Evolutionary conservation across 2,113 vertebrate genomes (phyloP).

Genomic region (Ailuropoda melanoleuca): DNA sequence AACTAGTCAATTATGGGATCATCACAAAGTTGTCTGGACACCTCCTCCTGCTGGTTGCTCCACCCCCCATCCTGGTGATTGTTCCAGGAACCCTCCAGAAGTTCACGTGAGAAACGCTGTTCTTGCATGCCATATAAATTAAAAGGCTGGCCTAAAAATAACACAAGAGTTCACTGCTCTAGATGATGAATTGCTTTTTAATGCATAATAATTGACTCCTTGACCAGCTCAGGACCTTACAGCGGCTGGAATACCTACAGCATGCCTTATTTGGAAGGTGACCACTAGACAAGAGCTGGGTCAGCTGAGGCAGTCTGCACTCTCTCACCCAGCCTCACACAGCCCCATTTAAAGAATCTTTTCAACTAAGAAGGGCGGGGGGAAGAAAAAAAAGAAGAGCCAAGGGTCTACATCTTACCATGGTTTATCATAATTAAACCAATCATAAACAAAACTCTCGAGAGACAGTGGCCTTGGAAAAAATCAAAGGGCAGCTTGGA

Average conservation of each 20-base stretch:
- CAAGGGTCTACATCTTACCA: neutral
- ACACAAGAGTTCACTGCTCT: constrained; percentile 44
- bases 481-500: neutral
- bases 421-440: constrained; percentile 27
- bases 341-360: constrained; percentile 38
- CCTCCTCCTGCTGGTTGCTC: neutral
- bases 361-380: neutral
- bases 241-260: neutral
- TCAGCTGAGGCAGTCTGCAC: neutral
- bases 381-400: neutral
- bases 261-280: constrained; percentile 75
- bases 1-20: neutral
- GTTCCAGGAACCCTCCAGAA: constrained; percentile 30
- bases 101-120: constrained; percentile 53
- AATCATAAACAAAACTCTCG: constrained; percentile 46
- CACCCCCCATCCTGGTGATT: neutral
- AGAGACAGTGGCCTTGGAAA: neutral
- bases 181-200: constrained; percentile 70
- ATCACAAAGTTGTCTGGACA: neutral
- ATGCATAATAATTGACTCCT: constrained; percentile 62
- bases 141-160: constrained; percentile 72
- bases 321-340: neutral
- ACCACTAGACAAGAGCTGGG: neutral
- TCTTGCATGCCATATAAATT: constrained; percentile 58
- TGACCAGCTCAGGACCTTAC: neutral